Base-by-base conservation (phyloP, 1,140 invertebrate species). In the Drosophila repletoides region DNA sequence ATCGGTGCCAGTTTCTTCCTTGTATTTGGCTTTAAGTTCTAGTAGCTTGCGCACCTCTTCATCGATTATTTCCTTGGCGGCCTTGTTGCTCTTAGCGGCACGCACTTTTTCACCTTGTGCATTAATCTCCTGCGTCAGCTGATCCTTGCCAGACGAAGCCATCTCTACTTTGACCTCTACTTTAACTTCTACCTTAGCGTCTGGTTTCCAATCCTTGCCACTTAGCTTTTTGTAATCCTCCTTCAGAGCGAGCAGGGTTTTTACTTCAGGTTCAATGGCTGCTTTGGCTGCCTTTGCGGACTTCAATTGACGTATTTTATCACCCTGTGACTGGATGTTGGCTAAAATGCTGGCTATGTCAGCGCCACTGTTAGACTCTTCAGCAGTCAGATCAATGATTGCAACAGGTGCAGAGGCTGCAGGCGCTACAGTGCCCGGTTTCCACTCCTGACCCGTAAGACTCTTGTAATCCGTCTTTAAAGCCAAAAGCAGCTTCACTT, bases 1-100 rank as follows among this genome's bases (percentile, higher is more conserved):
- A 59, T 96, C 95, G 33, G 92, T 91, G 3, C 95, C 95, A 2
- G 95, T 95, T 15, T 93, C 77, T 36, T 92, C 91, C 91, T 97
- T 97, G 87, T 95, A 98, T 49, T 96, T 92, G 1, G 91, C 91
- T 91, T 98, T 98, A 2, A 98, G 90, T 14, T 91, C 90, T 55
- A 97, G 90, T 22, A 98, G 91, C 46, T 91, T 91, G 89, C 95
- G 93, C n/a, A 97, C 95, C 77, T 93, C 95, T 7, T 90, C 91
- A 73, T 96, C 94, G 46, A 96, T 92, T 10, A 91, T 83, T 3
- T 92, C 92, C 92, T 93, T 91, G 19, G 75, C 46, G 7, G 91
- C 90, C 65, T 93, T 92, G 19, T 79, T 86, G 6, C 84, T 38
- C 88, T 95, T 95, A 14, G 93, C 79, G 12, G 92, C 80, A 43